Percentiles rank a stretch among this genome's conserved stretches.
Conservation (phyloP, 2,797 vertebrate species). For the Rachycentron canadum region DNA sequence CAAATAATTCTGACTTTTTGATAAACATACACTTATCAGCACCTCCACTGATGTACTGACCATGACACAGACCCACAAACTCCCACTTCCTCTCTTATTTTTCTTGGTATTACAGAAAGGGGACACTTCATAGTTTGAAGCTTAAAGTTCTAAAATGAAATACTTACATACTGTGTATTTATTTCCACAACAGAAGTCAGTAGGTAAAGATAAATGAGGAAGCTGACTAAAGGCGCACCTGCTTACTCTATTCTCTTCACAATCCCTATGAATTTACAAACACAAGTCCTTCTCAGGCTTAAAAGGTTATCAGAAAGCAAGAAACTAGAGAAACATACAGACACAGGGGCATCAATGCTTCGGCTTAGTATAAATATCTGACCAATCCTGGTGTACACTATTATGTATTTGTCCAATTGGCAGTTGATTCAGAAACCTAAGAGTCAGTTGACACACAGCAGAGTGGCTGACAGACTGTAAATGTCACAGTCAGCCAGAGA, state of each 20-base stretch:
- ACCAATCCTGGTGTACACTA: not conserved
- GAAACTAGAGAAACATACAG: not conserved
- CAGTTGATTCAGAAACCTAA: not conserved
- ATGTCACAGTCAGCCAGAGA: not conserved
- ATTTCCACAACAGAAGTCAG: not conserved
- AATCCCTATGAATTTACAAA: not conserved
- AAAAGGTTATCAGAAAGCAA: no score
- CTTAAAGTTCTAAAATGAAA: not conserved
- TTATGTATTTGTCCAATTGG: no score
- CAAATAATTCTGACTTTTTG: not conserved
- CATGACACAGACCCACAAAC: not conserved
- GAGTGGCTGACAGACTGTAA: not conserved
- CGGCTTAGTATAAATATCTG: not conserved
- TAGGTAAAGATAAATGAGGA: not conserved
- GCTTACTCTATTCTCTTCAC: conserved; percentile 1
- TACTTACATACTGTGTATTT: not conserved
- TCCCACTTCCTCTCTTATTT: not conserved
- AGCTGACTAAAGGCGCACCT: not conserved
- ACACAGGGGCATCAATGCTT: not conserved
- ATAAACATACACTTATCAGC: not conserved
- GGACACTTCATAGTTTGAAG: not conserved
- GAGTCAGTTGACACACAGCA: not conserved
- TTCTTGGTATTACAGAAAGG: not conserved
- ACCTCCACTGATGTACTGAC: not conserved
- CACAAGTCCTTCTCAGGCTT: not conserved